Conservation (phyloP, 2,113 vertebrate species). For the Herpailurus yagouaroundi region DNA sequence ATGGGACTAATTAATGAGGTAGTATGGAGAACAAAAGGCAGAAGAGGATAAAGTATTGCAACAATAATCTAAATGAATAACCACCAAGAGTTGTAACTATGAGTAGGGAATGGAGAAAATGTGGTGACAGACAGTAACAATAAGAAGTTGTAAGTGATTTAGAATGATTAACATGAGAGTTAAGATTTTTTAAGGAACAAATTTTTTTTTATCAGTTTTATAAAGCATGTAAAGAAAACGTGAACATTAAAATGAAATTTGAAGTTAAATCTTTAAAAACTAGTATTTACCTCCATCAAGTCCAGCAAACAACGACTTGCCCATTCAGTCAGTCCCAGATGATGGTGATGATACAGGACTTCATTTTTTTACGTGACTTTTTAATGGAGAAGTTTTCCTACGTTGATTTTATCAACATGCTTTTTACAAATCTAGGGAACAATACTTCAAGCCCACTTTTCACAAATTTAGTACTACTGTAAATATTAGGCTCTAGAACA, state of each 20-base stretch:
- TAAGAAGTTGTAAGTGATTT: neutral
- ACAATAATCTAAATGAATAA: neutral
- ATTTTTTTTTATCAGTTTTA: neutral
- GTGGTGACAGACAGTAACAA: neutral
- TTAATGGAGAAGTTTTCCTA: neutral
- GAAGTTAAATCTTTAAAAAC: slow-evolving; percentile 8
- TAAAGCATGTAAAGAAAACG: neutral
- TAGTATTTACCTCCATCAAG: neutral
- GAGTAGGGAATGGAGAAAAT: neutral
- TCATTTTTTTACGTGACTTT: neutral
- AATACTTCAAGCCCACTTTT: neutral
- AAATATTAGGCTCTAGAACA: neutral
- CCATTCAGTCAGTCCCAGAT: neutral
- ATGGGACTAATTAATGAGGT: neutral
- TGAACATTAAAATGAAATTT: slow-evolving; percentile 1
- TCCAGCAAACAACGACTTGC: neutral
- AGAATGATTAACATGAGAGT: neutral
- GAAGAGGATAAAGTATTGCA: neutral
- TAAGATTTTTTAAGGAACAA: neutral
- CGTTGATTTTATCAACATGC: slow-evolving; percentile 15
- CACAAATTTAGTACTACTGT: neutral
- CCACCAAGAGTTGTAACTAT: neutral
- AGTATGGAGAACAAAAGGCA: neutral
- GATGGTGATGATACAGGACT: neutral
- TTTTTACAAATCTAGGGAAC: neutral